Evolutionary conservation across 1,140 invertebrate genomes (phyloP).

Genomic region (Dreissena rostriformis): DNA sequence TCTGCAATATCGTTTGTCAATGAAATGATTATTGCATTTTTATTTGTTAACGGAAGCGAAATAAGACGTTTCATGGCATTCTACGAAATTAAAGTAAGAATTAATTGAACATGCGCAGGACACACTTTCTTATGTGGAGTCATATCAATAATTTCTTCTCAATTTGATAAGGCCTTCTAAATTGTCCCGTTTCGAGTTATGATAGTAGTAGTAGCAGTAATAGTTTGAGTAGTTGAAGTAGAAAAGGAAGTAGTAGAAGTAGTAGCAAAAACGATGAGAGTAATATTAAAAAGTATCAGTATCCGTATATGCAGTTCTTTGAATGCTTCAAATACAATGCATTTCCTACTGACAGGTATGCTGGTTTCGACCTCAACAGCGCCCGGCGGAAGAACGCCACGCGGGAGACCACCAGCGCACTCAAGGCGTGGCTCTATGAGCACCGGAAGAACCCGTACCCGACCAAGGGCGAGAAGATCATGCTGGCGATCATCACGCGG

Average conservation of each 20-base stretch:
- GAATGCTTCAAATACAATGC: too few relatives aligned
- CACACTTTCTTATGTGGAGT: too few relatives aligned
- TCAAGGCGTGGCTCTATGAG: conserved; percentile 98
- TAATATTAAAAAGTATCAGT: conserved; percentile 23
- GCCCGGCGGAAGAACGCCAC: conserved; percentile 97
- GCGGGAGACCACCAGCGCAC: conserved; percentile 95
- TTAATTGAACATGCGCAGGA: too few relatives aligned
- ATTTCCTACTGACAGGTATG: conserved; percentile 86
- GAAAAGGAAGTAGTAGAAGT: conserved; percentile 45
- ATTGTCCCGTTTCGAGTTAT: not conserved
- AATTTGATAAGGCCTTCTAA: too few relatives aligned
- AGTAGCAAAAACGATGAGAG: conserved; percentile 11
- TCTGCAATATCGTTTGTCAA: not conserved
- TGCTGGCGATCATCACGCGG: conserved; percentile 98
- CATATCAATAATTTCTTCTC: too few relatives aligned
- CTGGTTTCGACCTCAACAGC: conserved; percentile 94
- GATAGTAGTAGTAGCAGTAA: conserved; percentile 38
- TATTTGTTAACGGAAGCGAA: too few relatives aligned
- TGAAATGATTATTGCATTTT: too few relatives aligned
- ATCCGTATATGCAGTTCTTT: too few relatives aligned
- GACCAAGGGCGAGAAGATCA: conserved; percentile 99
- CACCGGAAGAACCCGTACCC: conserved; percentile 99
- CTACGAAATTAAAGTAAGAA: too few relatives aligned
- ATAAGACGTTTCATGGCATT: too few relatives aligned
- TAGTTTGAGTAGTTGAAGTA: conserved; percentile 48